Evolutionary conservation across 2,888 invertebrate genomes (phyloP).

Genomic region (Mesorhabditis spiculigera): DNA sequence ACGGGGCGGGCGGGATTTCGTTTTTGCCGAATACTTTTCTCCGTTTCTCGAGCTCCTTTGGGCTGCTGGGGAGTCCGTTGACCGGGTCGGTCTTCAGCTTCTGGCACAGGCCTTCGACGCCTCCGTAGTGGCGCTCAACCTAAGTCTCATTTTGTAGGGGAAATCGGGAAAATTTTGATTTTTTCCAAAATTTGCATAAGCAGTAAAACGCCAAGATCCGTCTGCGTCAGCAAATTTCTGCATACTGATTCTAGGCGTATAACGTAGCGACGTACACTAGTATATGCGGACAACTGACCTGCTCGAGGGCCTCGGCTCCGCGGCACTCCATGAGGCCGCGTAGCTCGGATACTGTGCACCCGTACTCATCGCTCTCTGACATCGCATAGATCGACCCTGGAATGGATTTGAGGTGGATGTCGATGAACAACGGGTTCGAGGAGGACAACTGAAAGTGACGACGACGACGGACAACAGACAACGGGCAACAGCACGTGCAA

Average conservation of each 20-base stretch:
- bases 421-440: too few species aligned
- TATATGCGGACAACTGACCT: slow-evolving; percentile 66
- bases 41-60: slow-evolving; percentile 85
- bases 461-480: too few species aligned
- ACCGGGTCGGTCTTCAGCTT: slow-evolving; percentile 93
- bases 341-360: slow-evolving; percentile 90
- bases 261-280: neutral
- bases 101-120: slow-evolving; percentile 77
- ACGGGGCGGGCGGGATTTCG: slow-evolving; percentile 97
- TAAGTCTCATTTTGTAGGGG: slow-evolving; percentile 17
- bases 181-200: neutral
- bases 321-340: slow-evolving; percentile 97
- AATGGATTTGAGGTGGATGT: neutral
- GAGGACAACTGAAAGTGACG: neutral
- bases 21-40: slow-evolving; percentile 87
- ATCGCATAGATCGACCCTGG: slow-evolving; percentile 5
- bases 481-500: neutral
- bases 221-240: too few species aligned
- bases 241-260: neutral
- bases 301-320: slow-evolving; percentile 86
- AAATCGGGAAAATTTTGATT: neutral
- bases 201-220: neutral
- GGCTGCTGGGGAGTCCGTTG: slow-evolving; percentile 76
- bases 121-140: slow-evolving; percentile 43
- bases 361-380: slow-evolving; percentile 67